Percentiles rank a stretch among this genome's conserved stretches.
Evolutionary conservation across 2,797 vertebrate species (phyloP).

Genomic region (Gadopsis bispinosus): DNA sequence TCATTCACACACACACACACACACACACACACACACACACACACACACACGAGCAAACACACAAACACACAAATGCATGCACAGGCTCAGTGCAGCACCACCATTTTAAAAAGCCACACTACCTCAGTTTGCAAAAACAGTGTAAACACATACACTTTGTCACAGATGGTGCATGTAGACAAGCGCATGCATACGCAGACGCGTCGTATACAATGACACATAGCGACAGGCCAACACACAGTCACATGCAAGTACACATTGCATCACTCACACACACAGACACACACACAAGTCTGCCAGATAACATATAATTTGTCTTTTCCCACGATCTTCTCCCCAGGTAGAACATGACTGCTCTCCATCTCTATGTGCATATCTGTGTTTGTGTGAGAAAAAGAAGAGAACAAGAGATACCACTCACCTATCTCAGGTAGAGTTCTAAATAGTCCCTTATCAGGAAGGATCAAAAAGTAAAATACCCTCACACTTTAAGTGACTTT

Average conservation of each 20-base stretch:
- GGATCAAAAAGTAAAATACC: constrained; percentile 33
- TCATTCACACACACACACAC: constrained; percentile 1
- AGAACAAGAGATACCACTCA: constrained; percentile 7
- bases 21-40: constrained; percentile 3
- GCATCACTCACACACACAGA: not conserved
- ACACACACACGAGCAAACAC: too few species aligned
- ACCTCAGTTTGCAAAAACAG: not conserved
- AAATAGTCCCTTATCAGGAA: constrained; percentile 40
- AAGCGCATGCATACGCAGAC: not conserved
- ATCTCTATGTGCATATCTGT: not conserved
- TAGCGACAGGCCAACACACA: not conserved
- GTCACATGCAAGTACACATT: not conserved
- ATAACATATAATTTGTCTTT: constrained; percentile 27
- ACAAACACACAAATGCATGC: not conserved
- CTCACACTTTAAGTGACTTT: constrained; percentile 26
- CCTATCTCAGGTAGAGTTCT: constrained; percentile 28
- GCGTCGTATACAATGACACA: constrained; percentile 13
- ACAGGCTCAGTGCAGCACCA: not conserved
- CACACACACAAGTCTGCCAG: constrained; percentile 7
- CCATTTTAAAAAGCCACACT: not conserved
- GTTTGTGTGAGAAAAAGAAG: not conserved
- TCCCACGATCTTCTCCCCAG: constrained; percentile 16
- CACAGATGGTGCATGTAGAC: not conserved
- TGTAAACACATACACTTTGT: not conserved
- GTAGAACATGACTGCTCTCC: constrained; percentile 4